Evolutionary conservation across 2,113 vertebrate species (phyloP).

Genomic region (Pogona vitticeps): DNA sequence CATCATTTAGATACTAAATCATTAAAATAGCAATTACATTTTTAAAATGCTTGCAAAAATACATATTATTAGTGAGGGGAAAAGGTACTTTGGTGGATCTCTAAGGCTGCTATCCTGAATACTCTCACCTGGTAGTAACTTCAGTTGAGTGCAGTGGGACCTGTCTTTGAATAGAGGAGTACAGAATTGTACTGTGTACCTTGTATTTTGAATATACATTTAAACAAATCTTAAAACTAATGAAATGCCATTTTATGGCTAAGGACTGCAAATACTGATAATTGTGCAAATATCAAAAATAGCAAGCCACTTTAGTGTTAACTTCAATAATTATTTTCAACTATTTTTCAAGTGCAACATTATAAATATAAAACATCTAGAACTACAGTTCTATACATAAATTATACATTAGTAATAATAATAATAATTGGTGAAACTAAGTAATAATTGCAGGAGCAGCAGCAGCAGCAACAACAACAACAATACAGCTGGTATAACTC

Average conservation of each 20-base stretch:
- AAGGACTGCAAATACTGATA: constrained; percentile 52
- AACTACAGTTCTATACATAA: constrained; percentile 50
- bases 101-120: not conserved
- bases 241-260: constrained; percentile 29
- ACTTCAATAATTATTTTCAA: constrained; percentile 59
- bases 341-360: constrained; percentile 64
- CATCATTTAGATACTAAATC: constrained; percentile 43
- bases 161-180: not conserved
- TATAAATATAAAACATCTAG: constrained; percentile 62
- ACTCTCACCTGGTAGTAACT: not conserved
- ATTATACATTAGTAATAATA: not conserved
- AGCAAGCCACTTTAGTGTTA: constrained; percentile 56
- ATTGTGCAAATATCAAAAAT: constrained; percentile 62
- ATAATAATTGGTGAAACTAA: not conserved
- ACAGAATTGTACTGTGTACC: not conserved
- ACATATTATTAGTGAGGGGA: constrained; percentile 39
- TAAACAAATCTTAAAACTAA: constrained; percentile 47
- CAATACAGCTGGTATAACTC: no score
- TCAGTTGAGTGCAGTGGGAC: not conserved
- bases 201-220: constrained; percentile 48
- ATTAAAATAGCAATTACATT: constrained; percentile 7
- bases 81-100: constrained; percentile 37
- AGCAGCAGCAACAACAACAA: no score
- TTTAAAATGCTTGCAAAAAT: constrained; percentile 53
- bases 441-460: no score